These are phyloP conservation scores for Mesochorus sp. DNA, from an alignment of 2,888 invertebrate species.

Conservation along the genomic window DNA sequence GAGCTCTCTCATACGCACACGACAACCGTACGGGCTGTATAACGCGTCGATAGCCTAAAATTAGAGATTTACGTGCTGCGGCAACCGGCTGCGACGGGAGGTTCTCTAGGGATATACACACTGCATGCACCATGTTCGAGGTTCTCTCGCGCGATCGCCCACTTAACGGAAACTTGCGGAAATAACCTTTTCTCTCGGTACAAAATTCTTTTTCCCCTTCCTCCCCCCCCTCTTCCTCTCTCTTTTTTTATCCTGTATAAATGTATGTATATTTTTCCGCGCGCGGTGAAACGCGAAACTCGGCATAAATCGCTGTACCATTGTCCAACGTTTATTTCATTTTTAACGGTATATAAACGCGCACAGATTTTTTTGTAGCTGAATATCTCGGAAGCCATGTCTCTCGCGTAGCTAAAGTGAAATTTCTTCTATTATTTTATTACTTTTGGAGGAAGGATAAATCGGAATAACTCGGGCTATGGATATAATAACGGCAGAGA, in stretches of 20 bases:
- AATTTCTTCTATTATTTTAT: neutral
- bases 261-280: neutral
- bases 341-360: neutral
- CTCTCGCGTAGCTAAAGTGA: neutral
- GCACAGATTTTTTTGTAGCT: neutral
- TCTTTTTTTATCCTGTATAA: no score
- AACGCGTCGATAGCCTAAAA: slow-evolving; percentile 59
- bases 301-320: neutral
- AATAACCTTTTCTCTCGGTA: slow-evolving; percentile 33
- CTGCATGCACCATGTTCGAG: neutral
- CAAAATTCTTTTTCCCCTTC: neutral
- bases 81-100: slow-evolving; percentile 36
- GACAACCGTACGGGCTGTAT: slow-evolving; percentile 8
- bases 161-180: slow-evolving; percentile 35
- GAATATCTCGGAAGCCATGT: neutral
- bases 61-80: slow-evolving; percentile 68
- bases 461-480: no score
- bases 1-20: neutral
- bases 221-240: no score
- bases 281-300: neutral
- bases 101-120: slow-evolving; percentile 30
- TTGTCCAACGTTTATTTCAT: neutral
- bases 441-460: no score
- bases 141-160: slow-evolving; percentile 15
- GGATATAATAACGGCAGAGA: no score